Base-by-base conservation (phyloP, 92 coral and sea anemone genomes). In the Actinernus sp. region DNA sequence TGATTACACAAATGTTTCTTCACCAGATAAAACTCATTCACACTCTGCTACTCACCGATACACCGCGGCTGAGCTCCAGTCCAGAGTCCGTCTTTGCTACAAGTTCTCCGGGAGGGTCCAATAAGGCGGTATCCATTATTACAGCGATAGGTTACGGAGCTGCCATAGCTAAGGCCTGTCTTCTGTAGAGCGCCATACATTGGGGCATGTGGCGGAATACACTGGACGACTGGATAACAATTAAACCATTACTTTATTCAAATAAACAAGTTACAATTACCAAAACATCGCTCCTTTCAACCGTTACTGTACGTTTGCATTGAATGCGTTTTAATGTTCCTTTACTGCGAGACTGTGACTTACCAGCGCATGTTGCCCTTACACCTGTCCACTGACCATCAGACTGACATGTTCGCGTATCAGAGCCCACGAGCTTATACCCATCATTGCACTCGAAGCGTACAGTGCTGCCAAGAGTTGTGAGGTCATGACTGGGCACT, bases 351-450 rank as follows among this genome's bases (percentile, higher is more conserved):
- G n/a, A n/a, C n/a, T n/a, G n/a, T n/a, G n/a, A 52, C 89, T 54
- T 73, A 93, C 98, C 55, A 51, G 73, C 82, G 79, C 98, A 94
- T 23, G 75, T 52, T 24, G 95, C 48, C 22, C 61, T 62, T 7
- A 29, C 26, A 21, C 98, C 98, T 43, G 97, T 87, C 98, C 98
- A 94, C 43, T 69, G 74, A 20, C 85, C 90, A 72, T 94, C 95
- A 20, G 93, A 73, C 58, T 73, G 78, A 43, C 98, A 94, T 33
- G 89, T 81, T 68, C 98, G 59, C 20, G 75, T 26, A 7, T 68
- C 55, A 2, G 97, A 69, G 17, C 98, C 98, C 25, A 51, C 63
- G 41, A 94, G 86, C 34, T 58, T 71, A 50, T 63, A 91, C 12
- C 97, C 97, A 16, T 50, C 79, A 49, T 87, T 84, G 49, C 98